phyloP scores from a whole-genome alignment of 2,888 invertebrate species.

The Cheilosia impressa region DNA sequence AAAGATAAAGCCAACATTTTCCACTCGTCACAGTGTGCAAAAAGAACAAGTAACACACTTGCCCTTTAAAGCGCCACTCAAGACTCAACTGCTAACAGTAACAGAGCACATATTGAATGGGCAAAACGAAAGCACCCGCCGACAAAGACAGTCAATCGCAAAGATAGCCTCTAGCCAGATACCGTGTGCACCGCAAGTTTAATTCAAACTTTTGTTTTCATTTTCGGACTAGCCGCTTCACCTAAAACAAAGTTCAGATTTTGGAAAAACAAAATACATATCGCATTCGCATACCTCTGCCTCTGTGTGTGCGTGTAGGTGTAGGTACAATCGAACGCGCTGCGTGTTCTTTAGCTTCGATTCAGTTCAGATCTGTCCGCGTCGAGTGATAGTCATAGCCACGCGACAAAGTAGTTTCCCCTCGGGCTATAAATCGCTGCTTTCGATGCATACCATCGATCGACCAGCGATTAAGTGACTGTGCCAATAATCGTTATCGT shows the following conservation, averaged over 20 bases:
- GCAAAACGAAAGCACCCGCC: not conserved
- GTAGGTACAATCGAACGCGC: conserved; percentile 33
- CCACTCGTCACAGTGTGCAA: conserved; percentile 15
- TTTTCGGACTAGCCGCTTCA: conserved; percentile 32
- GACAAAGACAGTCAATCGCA: conserved; percentile 17
- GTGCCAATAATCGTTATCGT: not conserved
- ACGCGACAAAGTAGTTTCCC: conserved; percentile 9
- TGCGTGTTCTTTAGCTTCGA: conserved; percentile 52
- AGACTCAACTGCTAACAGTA: not conserved
- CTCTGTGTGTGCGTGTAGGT: conserved; percentile 17
- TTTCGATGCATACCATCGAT: conserved; percentile 13
- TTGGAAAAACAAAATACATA: not conserved
- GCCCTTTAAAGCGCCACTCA: conserved; percentile 26
- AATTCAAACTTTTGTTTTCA: conserved; percentile 25
- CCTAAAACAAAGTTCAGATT: conserved; percentile 36
- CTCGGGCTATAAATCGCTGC: not conserved
- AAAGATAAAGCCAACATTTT: conserved; percentile 43
- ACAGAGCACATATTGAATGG: not conserved
- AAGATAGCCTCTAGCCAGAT: conserved; percentile 20
- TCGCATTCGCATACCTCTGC: conserved; percentile 22
- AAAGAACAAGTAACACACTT: conserved; percentile 5
- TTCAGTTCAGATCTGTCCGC: conserved; percentile 66
- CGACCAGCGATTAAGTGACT: conserved; percentile 17
- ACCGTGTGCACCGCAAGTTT: conserved; percentile 6
- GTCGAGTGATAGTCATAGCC: conserved; percentile 49